Base-by-base conservation (phyloP, 2,113 vertebrate species). In the Gopherus evgoodei region DNA sequence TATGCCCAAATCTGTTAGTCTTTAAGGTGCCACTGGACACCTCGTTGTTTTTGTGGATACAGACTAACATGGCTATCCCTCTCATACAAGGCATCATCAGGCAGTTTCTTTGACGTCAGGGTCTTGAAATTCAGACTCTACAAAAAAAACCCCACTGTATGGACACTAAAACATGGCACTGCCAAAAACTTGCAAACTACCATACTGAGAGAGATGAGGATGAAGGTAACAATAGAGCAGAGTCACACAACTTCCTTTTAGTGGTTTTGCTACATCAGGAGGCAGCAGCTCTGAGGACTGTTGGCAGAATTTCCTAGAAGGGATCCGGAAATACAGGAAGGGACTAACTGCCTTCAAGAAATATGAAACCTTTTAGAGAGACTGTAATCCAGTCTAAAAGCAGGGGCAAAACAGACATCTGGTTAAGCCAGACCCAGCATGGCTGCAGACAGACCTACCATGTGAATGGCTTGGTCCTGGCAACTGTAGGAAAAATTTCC, bases 381-480 rank as follows among this genome's bases (percentile, higher is more conserved):
- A 76, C 42, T 94, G 86, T 9, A 44, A 12, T 11, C 47, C 50
- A 59, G 47, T 13, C 52, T 75, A 69, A 0, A 0, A 5, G 11
- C 0, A 0, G 50, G 50, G 4, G 10, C 65, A 21, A 91, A 59
- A 0, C 1, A 57, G 79, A 24, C 8, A 8, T 1, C 4, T 0
- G 1, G 82, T n/a, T 57, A n/a, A 12, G 6, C 31, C 50, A 87
- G 54, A 72, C 5, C 44, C 11, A 2, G 9, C 31, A 53, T 75
- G 31, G 52, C 10, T 22, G 53, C 84, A 42, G 16, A 12, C 59
- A 84, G 86, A 57, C 42, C 75, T 16, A 35, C 35, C 17, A 65
- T 5, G 44, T 1, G 2, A 29, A 3, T 0, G 1, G 44, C 83
- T 59, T 5, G 0, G 11, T 72, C 56, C 35, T 38, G 11, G 16